Evolutionary conservation across 2,113 vertebrate genomes (phyloP).

Genomic region (Barnardius zonarius): DNA sequence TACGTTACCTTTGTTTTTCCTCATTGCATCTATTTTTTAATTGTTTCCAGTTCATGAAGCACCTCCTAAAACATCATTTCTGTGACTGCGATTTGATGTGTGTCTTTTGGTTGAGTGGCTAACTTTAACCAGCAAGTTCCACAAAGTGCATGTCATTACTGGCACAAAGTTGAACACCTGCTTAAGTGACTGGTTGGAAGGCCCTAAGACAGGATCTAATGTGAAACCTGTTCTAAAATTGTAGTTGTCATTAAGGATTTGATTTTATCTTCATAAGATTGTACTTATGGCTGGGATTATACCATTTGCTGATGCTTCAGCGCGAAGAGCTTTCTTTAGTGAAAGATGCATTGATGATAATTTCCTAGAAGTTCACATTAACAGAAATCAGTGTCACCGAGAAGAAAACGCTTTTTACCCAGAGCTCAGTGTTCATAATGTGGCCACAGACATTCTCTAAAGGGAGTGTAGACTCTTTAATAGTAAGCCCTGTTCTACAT

Average conservation of each 20-base stretch:
- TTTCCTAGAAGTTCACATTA: not conserved
- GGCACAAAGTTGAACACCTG: not conserved
- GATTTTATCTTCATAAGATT: not conserved
- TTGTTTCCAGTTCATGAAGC: not conserved
- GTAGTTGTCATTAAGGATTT: not conserved
- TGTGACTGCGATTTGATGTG: not conserved
- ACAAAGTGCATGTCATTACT: not conserved
- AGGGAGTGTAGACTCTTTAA: not conserved
- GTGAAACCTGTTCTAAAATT: not conserved
- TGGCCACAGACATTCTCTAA: not conserved
- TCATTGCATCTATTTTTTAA: not conserved
- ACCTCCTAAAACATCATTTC: not conserved
- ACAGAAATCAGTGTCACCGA: not conserved
- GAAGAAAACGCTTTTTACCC: not conserved
- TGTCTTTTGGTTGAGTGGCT: not conserved
- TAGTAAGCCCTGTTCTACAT: not conserved
- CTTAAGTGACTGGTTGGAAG: not conserved
- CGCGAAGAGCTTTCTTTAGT: not conserved
- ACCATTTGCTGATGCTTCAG: not conserved
- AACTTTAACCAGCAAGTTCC: not conserved
- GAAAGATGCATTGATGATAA: not conserved
- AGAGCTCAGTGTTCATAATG: not conserved
- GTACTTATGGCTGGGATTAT: not conserved
- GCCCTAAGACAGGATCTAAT: not conserved
- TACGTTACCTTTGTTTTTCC: not conserved